These are phyloP conservation scores for Drosophila serrata DNA, from an alignment of 1,140 invertebrate genomes.

Conservation along the genomic window DNA sequence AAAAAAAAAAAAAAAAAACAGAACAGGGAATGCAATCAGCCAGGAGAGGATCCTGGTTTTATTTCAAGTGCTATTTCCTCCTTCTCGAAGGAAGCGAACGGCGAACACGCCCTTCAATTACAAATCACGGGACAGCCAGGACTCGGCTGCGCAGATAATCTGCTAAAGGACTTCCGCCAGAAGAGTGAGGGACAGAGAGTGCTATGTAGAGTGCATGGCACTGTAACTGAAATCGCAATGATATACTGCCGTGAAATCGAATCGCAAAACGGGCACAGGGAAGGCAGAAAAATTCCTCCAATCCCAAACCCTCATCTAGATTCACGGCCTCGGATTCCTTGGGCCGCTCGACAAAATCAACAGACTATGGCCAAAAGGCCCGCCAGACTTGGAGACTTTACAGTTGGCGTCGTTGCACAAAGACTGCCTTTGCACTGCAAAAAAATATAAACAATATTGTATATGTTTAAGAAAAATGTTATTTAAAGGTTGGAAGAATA, in stretches of 20 bases:
- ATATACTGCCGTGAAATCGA: slow-evolving; percentile 81
- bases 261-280: slow-evolving; percentile 23
- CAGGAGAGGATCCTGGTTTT: slow-evolving; percentile 16
- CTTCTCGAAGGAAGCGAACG: neutral
- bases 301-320: slow-evolving; percentile 11
- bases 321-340: slow-evolving; percentile 26
- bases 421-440: slow-evolving; percentile 9
- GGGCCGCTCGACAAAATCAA: slow-evolving; percentile 67
- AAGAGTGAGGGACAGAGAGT: slow-evolving; percentile 16
- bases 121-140: slow-evolving; percentile 61
- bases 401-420: slow-evolving; percentile 30
- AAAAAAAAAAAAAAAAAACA: too few relatives aligned
- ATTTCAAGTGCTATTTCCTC: slow-evolving; percentile 40
- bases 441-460: slow-evolving; percentile 1
- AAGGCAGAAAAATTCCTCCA: slow-evolving; percentile 44
- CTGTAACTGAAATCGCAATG: slow-evolving; percentile 81
- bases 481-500: too few relatives aligned
- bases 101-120: slow-evolving; percentile 84
- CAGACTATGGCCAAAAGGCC: slow-evolving; percentile 63
- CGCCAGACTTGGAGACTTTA: slow-evolving; percentile 36
- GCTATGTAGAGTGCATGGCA: slow-evolving; percentile 6
- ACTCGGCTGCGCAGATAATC: slow-evolving; percentile 75
- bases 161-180: slow-evolving; percentile 83
- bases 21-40: slow-evolving; percentile 8
- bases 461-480: neutral